Evolutionary conservation across 2,888 invertebrate species (phyloP).

Genomic region (Trissolcus japonicus): DNA sequence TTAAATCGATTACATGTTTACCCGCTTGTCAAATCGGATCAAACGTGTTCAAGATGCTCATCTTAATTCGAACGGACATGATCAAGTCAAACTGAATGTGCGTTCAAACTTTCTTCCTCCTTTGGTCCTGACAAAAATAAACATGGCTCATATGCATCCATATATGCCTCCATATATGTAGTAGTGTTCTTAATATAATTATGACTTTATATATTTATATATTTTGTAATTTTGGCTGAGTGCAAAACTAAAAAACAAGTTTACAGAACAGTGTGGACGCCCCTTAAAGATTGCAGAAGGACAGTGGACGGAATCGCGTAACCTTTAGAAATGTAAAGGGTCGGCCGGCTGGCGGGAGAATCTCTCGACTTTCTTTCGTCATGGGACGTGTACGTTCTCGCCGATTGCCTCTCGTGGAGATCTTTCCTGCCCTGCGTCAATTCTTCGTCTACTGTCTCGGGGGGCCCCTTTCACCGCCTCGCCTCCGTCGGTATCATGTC

Average conservation of each 20-base stretch:
- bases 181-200: too few species aligned
- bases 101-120: too few species aligned
- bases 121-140: too few species aligned
- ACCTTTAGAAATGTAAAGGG: slow-evolving; percentile 57
- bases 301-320: slow-evolving; percentile 49
- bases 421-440: slow-evolving; percentile 53
- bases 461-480: slow-evolving; percentile 55
- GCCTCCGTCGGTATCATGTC: slow-evolving; percentile 32
- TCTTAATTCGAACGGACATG: too few species aligned
- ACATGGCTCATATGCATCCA: too few species aligned
- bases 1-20: too few species aligned
- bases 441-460: slow-evolving; percentile 41
- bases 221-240: not conserved
- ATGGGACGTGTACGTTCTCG: slow-evolving; percentile 42
- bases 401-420: slow-evolving; percentile 28
- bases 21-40: too few species aligned
- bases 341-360: slow-evolving; percentile 36
- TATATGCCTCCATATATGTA: too few species aligned
- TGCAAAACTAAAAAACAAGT: not conserved
- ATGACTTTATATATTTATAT: too few species aligned
- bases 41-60: too few species aligned
- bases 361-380: slow-evolving; percentile 58
- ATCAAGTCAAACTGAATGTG: too few species aligned
- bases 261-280: slow-evolving; percentile 15
- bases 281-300: slow-evolving; percentile 40